Evolutionary conservation across 1,140 invertebrate genomes (phyloP).

Genomic region (Drosophila miranda): DNA sequence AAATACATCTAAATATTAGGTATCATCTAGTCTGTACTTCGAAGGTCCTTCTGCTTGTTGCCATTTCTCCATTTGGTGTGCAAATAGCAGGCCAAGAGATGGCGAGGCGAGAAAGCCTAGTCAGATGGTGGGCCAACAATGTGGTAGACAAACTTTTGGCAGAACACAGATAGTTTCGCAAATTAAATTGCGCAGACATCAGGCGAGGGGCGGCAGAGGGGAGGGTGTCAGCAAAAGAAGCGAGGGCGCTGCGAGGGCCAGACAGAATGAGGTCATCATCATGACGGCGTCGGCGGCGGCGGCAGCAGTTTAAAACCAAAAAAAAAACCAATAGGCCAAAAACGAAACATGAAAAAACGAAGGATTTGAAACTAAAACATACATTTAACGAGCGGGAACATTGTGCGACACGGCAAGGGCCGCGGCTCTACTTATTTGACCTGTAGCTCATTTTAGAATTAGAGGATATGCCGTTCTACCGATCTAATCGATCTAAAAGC

Average conservation of each 20-base stretch:
- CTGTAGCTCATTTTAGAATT: no score
- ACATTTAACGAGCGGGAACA: no score
- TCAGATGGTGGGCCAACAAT: conserved; percentile 58
- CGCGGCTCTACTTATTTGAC: no score
- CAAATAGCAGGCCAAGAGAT: conserved; percentile 61
- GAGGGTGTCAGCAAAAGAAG: background rate
- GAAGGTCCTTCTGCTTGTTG: conserved; percentile 12
- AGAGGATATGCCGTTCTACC: no score
- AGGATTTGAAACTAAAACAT: background rate
- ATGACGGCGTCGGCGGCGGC: conserved; percentile 36
- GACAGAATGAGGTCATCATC: conserved; percentile 76
- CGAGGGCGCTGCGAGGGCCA: conserved; percentile 15
- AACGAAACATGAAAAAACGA: conserved; percentile 34
- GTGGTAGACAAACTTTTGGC: conserved; percentile 73
- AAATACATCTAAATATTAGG: background rate
- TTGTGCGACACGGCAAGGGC: no score
- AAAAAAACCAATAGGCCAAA: conserved; percentile 73
- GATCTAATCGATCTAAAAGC: no score
- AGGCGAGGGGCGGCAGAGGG: background rate
- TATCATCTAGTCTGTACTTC: conserved; percentile 2
- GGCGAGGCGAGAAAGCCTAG: conserved; percentile 66
- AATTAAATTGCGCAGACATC: conserved; percentile 72
- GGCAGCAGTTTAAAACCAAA: conserved; percentile 21
- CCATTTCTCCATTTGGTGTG: conserved; percentile 61
- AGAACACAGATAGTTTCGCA: conserved; percentile 76